Evolutionary conservation across 2,888 invertebrate genomes (phyloP).

Genomic region (Spodoptera exigua): DNA sequence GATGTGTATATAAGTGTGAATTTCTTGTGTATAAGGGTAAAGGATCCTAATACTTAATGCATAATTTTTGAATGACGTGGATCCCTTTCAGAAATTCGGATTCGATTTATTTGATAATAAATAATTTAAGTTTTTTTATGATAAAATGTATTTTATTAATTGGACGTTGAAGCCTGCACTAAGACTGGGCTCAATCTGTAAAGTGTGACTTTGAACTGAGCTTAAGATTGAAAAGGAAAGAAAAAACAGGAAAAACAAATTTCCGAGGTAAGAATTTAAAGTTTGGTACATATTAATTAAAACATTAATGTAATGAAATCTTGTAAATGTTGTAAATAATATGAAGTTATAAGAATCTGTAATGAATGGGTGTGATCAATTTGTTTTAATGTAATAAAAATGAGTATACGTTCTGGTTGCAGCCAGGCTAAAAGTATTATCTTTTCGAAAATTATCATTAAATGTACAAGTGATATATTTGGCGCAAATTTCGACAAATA

Average conservation of each 20-base stretch:
- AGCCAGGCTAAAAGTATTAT: conserved; percentile 29
- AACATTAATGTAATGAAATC: conserved; percentile 52
- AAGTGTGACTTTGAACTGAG: conserved; percentile 35
- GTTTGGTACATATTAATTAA: conserved; percentile 48
- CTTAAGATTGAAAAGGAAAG: conserved; percentile 26
- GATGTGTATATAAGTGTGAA: too few species aligned
- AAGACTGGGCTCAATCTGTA: conserved; percentile 11
- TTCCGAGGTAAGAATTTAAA: conserved; percentile 30
- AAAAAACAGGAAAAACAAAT: conserved; percentile 35
- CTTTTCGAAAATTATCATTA: conserved; percentile 26
- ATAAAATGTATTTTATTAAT: too few species aligned
- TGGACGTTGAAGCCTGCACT: conserved; percentile 12
- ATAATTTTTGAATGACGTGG: too few species aligned
- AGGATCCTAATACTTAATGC: too few species aligned
- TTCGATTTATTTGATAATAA: too few species aligned
- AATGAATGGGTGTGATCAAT: conserved; percentile 62
- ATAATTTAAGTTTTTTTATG: neutral
- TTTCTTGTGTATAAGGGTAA: too few species aligned
- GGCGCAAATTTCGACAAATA: conserved; percentile 1
- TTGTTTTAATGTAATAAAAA: conserved; percentile 43
- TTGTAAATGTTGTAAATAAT: conserved; percentile 78
- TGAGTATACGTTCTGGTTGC: conserved; percentile 35
- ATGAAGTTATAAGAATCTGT: conserved; percentile 68
- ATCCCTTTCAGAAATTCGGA: neutral
- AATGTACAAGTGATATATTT: conserved; percentile 2